Evolutionary conservation across 1,140 invertebrate genomes (phyloP).

Genomic region (Aphelenchoides besseyi): DNA sequence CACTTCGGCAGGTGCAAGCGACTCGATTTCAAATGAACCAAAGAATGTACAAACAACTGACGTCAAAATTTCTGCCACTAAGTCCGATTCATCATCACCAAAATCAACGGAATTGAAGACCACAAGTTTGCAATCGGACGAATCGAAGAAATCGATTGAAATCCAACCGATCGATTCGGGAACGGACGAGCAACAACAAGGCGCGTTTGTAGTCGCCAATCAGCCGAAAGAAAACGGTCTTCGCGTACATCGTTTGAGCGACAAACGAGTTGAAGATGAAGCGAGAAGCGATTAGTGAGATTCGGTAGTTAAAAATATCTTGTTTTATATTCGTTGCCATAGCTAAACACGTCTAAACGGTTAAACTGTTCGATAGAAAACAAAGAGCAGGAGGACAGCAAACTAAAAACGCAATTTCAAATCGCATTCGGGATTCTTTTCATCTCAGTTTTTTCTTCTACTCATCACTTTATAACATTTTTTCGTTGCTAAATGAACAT

Average conservation of each 20-base stretch:
- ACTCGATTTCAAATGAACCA: not conserved
- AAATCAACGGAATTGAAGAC: not conserved
- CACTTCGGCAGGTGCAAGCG: not conserved
- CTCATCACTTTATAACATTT: too few relatives aligned
- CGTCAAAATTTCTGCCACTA: too few relatives aligned
- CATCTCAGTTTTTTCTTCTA: too few relatives aligned
- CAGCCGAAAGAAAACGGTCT: not conserved
- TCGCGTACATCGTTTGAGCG: not conserved
- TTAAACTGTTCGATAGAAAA: too few relatives aligned
- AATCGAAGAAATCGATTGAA: not conserved
- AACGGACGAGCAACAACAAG: not conserved
- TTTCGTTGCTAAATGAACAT: too few relatives aligned
- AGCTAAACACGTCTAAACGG: too few relatives aligned
- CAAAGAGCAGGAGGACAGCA: too few relatives aligned
- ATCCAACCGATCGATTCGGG: not conserved
- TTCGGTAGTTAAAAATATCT: too few relatives aligned
- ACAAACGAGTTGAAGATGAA: not conserved
- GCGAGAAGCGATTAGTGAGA: not conserved
- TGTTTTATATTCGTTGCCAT: too few relatives aligned
- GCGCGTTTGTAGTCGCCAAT: not conserved
- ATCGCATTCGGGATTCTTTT: too few relatives aligned
- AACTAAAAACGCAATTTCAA: too few relatives aligned
- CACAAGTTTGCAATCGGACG: not conserved
- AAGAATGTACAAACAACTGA: not conserved
- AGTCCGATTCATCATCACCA: too few relatives aligned